Evolutionary conservation across 1,140 invertebrate genomes (phyloP), one percentile per base, ranked within the genome.

Genomic region (Bicyclus anynana): DNA sequence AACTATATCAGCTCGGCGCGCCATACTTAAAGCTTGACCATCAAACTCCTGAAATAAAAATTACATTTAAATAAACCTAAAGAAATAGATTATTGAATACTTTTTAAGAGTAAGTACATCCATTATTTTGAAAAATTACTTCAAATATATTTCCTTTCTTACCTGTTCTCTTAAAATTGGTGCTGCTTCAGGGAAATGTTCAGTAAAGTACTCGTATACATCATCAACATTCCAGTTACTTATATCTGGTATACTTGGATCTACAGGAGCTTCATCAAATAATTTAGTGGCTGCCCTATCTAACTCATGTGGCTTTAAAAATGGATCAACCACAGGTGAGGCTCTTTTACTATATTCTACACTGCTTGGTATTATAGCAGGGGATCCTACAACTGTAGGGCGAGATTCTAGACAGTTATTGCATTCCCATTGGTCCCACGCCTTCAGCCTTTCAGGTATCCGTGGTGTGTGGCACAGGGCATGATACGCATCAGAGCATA

Each of bases 401-500:
- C 74, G 78, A 44, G 86, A 83, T 67, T 89, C 80, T 53, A 91
- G 78, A 62, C 91, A 92, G 53, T 91, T 91, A 35, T 84, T 89
- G 55, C 91, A 92, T 55, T 91, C 82, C 91, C 91, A 92, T 67
- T 91, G 89, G 50, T 88, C 85, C 72, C 89, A 90, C 27, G 89
- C 85, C 74, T 89, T 90, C 9, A 85, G 65, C 60, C 89, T 80
- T 57, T 91, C 91, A 13, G 82, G 82, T 59, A 93, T 91, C 33
- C 89, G 81, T n/a, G 93, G 92, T 21, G 90, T 79, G 72, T 95
- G 95, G 73, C 95, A 97, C 21, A 90, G 86, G 54, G 93, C 90
- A 80, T 97, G 95, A 79, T 95, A 96, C 10, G 94, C 94, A 86
- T 96, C 94, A 55, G 95, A 94, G 83, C 95, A 97, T 20, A 91